Evolutionary conservation across 2,113 vertebrate genomes (phyloP).

Genomic region (Ornithorhynchus anatinus): DNA sequence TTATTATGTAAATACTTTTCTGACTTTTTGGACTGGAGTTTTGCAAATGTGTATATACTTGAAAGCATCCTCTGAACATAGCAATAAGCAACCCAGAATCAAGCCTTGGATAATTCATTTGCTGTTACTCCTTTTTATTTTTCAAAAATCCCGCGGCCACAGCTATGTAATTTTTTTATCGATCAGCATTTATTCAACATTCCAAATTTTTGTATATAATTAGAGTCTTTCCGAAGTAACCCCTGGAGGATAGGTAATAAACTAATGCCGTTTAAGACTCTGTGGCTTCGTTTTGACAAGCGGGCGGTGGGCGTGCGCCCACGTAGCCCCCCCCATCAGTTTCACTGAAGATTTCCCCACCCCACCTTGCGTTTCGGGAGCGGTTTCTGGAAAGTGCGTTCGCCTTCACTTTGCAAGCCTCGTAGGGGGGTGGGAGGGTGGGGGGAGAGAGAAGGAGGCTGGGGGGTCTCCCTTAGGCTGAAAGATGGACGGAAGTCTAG

Average conservation of each 20-base stretch:
- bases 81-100: constrained; percentile 87
- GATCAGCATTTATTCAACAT: constrained; percentile 88
- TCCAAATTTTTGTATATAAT: constrained; percentile 94
- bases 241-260: constrained; percentile 89
- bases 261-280: constrained; percentile 84
- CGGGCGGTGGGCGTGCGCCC: too few species aligned
- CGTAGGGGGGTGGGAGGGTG: too few species aligned
- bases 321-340: too few species aligned
- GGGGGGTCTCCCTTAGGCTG: too few species aligned
- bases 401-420: too few species aligned
- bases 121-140: constrained; percentile 72
- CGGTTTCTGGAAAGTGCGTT: too few species aligned
- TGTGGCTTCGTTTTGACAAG: constrained; percentile 56
- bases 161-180: constrained; percentile 75
- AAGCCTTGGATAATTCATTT: constrained; percentile 69
- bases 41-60: constrained; percentile 82
- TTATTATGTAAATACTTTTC: constrained; percentile 83
- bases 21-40: constrained; percentile 69
- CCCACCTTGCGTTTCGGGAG: too few species aligned
- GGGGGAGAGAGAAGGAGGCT: too few species aligned
- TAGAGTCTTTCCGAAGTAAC: constrained; percentile 87
- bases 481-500: too few species aligned
- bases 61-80: constrained; percentile 79
- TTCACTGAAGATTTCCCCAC: too few species aligned
- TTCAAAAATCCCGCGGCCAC: constrained; percentile 75